A percentile compares a stretch with the other conserved stretches of the same genome.
phyloP scores from a whole-genome alignment of 2,113 vertebrate genomes.

The Felis catus region DNA sequence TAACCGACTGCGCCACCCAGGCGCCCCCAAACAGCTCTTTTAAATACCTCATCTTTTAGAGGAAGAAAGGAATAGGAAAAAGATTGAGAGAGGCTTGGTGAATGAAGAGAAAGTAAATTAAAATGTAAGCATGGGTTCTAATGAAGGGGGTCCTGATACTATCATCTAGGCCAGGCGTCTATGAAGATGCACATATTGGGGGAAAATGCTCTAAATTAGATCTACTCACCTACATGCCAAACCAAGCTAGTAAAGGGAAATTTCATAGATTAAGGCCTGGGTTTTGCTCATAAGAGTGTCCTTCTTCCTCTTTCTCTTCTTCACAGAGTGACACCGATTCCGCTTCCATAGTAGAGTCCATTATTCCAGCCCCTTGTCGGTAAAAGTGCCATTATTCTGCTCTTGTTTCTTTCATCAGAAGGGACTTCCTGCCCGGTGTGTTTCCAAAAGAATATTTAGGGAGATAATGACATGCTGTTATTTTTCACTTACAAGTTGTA shows the following conservation, averaged over 20 bases:
- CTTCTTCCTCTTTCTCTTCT: background rate
- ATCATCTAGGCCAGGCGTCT: background rate
- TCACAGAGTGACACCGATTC: background rate
- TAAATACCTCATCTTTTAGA: background rate
- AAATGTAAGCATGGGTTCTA: background rate
- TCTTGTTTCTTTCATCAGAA: background rate
- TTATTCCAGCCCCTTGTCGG: background rate
- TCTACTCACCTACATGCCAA: background rate
- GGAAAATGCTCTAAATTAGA: background rate
- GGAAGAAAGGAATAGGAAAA: background rate
- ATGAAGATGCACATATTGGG: background rate
- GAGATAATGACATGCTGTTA: background rate
- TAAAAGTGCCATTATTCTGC: background rate
- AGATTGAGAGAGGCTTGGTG: background rate
- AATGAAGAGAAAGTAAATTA: background rate
- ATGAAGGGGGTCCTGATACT: background rate
- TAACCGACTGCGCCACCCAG: no score
- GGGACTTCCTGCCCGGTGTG: background rate
- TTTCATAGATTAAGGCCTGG: background rate
- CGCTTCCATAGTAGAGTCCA: background rate
- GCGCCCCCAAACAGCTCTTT: background rate
- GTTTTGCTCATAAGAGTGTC: background rate
- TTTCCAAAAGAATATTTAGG: background rate
- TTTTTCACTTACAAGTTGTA: background rate
- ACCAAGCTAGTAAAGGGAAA: background rate